Evolutionary conservation across 2,113 vertebrate genomes (phyloP), one percentile per base, ranked within the genome.

Genomic region (Calidris pugnax): DNA sequence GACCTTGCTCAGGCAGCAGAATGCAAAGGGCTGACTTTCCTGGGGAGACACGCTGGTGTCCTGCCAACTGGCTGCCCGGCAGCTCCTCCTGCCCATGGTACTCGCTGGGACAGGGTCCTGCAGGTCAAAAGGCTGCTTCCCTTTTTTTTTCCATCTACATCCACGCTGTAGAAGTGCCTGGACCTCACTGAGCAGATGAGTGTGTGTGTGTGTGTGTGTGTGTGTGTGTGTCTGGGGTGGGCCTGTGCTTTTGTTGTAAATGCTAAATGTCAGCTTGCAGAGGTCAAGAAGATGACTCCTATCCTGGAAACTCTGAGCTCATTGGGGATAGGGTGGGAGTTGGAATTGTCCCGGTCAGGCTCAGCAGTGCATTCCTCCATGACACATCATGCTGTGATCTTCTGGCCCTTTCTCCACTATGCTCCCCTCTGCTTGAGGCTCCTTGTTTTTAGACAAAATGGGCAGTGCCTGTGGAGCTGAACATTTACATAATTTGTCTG

Each of bases 291-390:
- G 30, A 81, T 81, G 68, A 78, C 72, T 87, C 62, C n/a, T 15
- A 2, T 51, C 45, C 88, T 89, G 95, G 96, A 94, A 93, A 94
- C 24, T 95, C 76, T 95, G 95, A 96, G 80, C 60, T 94, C 92
- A 87, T 8, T 12, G 7, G 73, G 63, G 73, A n/a, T 26, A 17
- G 60, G 91, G 69, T 0, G 17, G 62, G 60, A 94, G 64, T 48
- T 8, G 2, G 33, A 87, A 80, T 50, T 4, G 6, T 79, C 45
- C 6, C 0, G 4, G 67, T 26, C 71, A 80, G 71, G 59, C 73
- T 87, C 35, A 17, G 85, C 79, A 41, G 33, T 51, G 21, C 68
- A 59, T 68, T 90, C 18, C 30, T 88, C n/a, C 51, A 21, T 83
- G 73, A 92, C 35, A 56, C 72, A 87, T 93, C 80, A 53, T 48